Evolutionary conservation across 64 coral and sea anemone genomes (phyloP).

Genomic region (Montipora efflorescens): DNA sequence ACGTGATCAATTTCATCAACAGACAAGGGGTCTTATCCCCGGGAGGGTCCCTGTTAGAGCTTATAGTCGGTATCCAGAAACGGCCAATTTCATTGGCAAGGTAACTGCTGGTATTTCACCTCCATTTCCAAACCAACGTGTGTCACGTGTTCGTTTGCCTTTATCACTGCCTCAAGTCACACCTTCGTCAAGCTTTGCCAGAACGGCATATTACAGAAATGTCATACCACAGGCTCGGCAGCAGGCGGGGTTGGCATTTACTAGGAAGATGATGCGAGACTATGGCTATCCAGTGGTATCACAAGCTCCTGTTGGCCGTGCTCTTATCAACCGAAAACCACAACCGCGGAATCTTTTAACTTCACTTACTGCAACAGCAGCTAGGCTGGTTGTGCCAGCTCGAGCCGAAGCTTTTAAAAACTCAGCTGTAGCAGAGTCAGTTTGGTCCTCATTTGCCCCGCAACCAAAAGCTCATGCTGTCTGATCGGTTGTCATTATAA

Average conservation of each 20-base stretch:
- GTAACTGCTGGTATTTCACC: not conserved
- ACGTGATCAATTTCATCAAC: constrained; percentile 48
- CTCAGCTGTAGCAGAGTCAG: not conserved
- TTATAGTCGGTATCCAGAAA: constrained; percentile 15
- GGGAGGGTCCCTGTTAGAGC: not conserved
- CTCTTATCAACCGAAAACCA: constrained; percentile 10
- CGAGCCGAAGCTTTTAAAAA: not conserved
- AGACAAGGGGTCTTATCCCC: constrained; percentile 33
- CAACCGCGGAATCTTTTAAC: constrained; percentile 7
- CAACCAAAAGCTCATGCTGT: not conserved
- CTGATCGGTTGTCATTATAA: not conserved
- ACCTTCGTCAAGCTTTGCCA: not conserved
- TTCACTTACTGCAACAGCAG: constrained; percentile 15
- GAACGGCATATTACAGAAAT: constrained; percentile 20
- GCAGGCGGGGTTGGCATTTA: not conserved
- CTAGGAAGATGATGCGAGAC: not conserved
- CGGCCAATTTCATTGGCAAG: not conserved
- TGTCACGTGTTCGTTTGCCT: constrained; percentile 6
- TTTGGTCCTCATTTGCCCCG: not conserved
- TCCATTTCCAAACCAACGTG: not conserved
- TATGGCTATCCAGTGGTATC: constrained; percentile 1
- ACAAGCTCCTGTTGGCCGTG: not conserved
- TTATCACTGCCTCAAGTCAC: not conserved
- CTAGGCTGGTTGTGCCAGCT: constrained; percentile 31
- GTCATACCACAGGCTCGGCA: not conserved